These are phyloP conservation scores for Pachycephala philippinensis DNA, from an alignment of 2,113 vertebrate species.

Conservation along the genomic window DNA sequence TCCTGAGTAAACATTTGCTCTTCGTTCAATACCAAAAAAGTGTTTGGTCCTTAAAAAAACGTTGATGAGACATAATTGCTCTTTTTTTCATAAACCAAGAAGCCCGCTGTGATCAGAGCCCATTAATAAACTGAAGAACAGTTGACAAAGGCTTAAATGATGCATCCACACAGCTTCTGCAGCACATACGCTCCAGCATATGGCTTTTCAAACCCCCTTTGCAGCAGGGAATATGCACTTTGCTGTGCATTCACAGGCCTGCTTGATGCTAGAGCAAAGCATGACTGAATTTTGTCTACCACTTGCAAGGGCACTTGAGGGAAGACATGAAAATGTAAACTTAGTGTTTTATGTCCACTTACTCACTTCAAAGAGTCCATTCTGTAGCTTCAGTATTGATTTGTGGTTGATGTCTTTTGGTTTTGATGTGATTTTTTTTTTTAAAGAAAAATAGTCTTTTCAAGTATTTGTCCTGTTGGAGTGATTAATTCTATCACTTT, in stretches of 20 bases:
- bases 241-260: neutral
- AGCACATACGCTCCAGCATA: constrained; percentile 25
- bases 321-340: neutral
- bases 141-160: neutral
- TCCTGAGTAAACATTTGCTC: neutral
- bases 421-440: neutral
- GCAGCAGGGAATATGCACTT: neutral
- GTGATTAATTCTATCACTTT: neutral
- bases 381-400: neutral
- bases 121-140: neutral
- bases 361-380: neutral
- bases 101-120: neutral
- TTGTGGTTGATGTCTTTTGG: neutral
- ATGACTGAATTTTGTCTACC: neutral
- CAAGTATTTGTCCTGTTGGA: neutral
- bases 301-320: neutral
- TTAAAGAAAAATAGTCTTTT: neutral
- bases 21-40: neutral
- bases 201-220: neutral
- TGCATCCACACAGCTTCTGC: neutral
- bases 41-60: neutral
- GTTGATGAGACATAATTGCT: neutral
- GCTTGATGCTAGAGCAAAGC: neutral
- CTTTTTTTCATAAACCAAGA: neutral
- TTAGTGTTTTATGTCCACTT: neutral